These are phyloP conservation scores for Ricordea florida DNA, from an alignment of 92 coral and sea anemone genomes.

Conservation along the genomic window DNA sequence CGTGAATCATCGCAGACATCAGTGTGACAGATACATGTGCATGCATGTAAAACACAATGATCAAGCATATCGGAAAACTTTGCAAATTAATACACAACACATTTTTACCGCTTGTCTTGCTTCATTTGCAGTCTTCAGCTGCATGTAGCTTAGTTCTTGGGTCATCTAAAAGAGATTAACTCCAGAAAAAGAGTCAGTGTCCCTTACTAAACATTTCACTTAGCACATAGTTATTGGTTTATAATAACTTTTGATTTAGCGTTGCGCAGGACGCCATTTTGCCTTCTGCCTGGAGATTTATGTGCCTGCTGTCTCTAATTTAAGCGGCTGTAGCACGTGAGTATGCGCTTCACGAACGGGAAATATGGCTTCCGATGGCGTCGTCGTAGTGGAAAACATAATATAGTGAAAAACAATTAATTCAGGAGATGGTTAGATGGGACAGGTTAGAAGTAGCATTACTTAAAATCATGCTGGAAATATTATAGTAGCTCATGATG, in stretches of 20 bases:
- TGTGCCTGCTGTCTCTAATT: constrained; percentile 7
- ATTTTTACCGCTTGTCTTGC: constrained; percentile 85
- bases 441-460: no score
- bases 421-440: no score
- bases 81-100: no score
- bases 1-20: not conserved
- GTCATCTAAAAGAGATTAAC: constrained; percentile 53
- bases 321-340: constrained; percentile 4
- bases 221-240: not conserved
- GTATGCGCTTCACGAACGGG: constrained; percentile 34
- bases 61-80: no score
- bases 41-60: no score
- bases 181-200: not conserved
- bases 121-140: constrained; percentile 98
- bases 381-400: not conserved
- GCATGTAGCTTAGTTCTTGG: constrained; percentile 94
- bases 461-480: no score
- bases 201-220: not conserved
- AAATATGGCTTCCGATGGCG: constrained; percentile 32
- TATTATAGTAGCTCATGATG: constrained; percentile 41
- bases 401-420: no score
- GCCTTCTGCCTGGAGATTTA: constrained; percentile 27
- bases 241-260: not conserved
- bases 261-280: constrained; percentile 78
- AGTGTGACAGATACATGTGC: no score